These are phyloP conservation scores for Sisor rabdophorus DNA, from an alignment of 2,113 vertebrate species.

Conservation along the genomic window DNA sequence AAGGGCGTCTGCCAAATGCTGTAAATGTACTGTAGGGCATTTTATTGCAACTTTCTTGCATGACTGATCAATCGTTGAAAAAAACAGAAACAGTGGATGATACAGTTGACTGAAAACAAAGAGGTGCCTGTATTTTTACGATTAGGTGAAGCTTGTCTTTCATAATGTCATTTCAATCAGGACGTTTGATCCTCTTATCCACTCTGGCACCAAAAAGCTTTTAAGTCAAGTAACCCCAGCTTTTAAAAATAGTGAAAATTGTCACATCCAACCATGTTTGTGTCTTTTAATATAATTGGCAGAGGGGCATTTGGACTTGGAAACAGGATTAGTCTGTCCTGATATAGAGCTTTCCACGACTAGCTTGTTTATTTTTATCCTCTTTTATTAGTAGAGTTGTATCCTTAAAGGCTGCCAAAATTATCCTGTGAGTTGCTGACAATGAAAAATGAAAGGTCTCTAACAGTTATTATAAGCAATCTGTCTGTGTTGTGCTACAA, in stretches of 20 bases:
- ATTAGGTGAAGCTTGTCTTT: conserved; percentile 62
- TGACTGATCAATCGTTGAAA: conserved; percentile 36
- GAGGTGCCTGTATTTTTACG: conserved; percentile 45
- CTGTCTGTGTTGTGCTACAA: conserved; percentile 72
- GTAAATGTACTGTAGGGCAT: not conserved
- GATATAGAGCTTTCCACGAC: conserved; percentile 74
- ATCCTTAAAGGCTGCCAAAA: conserved; percentile 77
- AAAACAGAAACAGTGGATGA: conserved; percentile 51
- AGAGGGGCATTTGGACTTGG: conserved; percentile 66
- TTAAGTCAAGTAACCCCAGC: conserved; percentile 61
- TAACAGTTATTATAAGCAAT: conserved; percentile 77
- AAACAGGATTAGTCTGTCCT: conserved; percentile 76
- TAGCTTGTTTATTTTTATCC: conserved; percentile 77
- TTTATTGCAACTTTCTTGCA: conserved; percentile 22
- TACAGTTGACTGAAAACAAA: conserved; percentile 18
- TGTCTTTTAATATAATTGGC: conserved; percentile 64
- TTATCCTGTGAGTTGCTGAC: conserved; percentile 76
- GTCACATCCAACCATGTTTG: conserved; percentile 65
- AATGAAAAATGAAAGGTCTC: conserved; percentile 77
- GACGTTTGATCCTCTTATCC: conserved; percentile 71
- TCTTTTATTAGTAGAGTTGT: conserved; percentile 71
- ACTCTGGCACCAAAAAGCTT: conserved; percentile 62
- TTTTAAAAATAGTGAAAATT: conserved; percentile 74
- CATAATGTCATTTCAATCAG: conserved; percentile 69
- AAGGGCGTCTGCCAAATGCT: no score